Evolutionary conservation across 30 jellyfish, hydroid and myxozoan genomes (phyloP), one percentile per base, ranked within the genome.

Genomic region (Phacellophora camtschatica): DNA sequence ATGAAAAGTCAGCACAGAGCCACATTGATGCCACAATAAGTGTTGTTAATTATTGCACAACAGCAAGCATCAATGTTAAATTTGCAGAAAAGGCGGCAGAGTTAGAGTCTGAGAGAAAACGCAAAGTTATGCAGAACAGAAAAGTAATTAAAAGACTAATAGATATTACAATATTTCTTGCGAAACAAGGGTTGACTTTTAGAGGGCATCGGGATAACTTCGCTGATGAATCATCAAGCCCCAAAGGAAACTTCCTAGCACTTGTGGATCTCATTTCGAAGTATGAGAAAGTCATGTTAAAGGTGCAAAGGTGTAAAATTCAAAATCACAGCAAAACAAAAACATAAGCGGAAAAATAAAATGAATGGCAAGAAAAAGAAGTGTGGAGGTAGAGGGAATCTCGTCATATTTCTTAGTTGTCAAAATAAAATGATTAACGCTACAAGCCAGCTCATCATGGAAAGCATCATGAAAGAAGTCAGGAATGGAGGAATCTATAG

Each of bases 101-200:
- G 22, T 3, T 49, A 12, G 5, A 49, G 2, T 49, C 64, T 12
- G 64, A 49, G 64, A 5, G 64, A 12, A 49, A 49, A n/a, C n/a
- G 64, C 5, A 49, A 49, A 49, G 64, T 15, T 30, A 25, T 15
- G 2, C 5, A 49, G 37, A 64, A 64, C 68, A 24, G 79, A 32
- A n/a, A n/a, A 4, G 6, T 64, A 2, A 64, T 24, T 4, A 64
- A 64, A 64, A 4, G 66, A 13, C 66, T 64, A 1, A 5, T 39
- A 20, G 79, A 64, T 6, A 64, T 64, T 3, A 64, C 69, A 11
- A 32, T 64, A 11, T 64, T 4, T 33, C 22, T 64, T 2, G 79
- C 79, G 6, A 33, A 64, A 30, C 79, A 66, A 24, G 80, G 63
- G n/a, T 30, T 66, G 11, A 30, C 80, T 4, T 66, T 66, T 30